Evolutionary conservation across 2,888 invertebrate genomes (phyloP), one percentile per base, ranked within the genome.

Genomic region (Synanthedon tipuliformis): DNA sequence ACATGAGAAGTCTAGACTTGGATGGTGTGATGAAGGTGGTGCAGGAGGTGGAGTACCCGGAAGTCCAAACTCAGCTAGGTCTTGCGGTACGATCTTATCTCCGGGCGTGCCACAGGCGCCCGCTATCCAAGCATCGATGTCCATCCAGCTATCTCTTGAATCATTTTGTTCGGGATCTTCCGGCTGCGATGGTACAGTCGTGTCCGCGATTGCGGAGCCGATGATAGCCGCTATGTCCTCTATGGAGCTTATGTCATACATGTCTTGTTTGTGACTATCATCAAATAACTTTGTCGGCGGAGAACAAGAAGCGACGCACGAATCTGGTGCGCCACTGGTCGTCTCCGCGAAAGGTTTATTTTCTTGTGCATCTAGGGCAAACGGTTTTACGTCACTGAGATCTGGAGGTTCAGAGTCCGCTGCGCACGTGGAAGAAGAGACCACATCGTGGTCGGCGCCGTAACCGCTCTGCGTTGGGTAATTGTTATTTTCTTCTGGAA

Each of bases 201-300:
- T 95, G 67, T 95, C 95, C 1, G 95, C 95, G 63, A 96, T 95
- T 54, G 95, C 95, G 3, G 94, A 95, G 1, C 95, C 95, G 58
- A 95, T 95, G 54, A 95, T 93, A 15, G 94, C 94, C 0, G 95
- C 95, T 57, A 95, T 93, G 65, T 95, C 95, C 60, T 94, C 94
- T 62, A 93, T 93, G 10, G 92, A 91, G 54, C 91, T 91, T 69
- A 94, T 93, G 64, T 94, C 94, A 67, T 92, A 90, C 75, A 91
- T 89, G 62, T 90, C 90, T 54, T 88, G 88, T 65, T 90, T 90
- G 53, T 78, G 83, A 10, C 78, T 77, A 18, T 87, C 81, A 50
- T 89, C 89, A 59, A 87, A 88, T 53, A 89, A 76, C 61, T 88
- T 87, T 0, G 83, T 72, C 1, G 84, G 84, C 0, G 88, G 88